These are phyloP conservation scores for Rhabdornis inornatus DNA, from an alignment of 2,113 vertebrate genomes.

Conservation along the genomic window DNA sequence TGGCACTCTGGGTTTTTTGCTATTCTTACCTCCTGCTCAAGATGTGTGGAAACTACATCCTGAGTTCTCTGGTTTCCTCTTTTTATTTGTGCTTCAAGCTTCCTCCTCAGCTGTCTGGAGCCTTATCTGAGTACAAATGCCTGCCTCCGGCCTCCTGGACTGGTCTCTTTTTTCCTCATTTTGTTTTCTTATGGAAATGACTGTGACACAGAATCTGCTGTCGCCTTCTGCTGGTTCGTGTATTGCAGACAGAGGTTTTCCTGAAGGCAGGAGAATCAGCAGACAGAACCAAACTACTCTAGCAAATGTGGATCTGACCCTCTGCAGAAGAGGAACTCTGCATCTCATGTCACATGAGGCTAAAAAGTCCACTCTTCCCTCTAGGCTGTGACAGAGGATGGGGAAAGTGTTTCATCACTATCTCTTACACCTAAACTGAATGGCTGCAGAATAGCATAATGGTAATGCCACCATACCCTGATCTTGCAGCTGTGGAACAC, in stretches of 20 bases:
- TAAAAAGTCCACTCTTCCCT: neutral
- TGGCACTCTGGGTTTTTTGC: neutral
- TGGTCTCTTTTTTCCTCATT: neutral
- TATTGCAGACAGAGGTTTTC: neutral
- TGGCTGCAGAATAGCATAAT: neutral
- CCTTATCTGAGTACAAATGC: slow-evolving; percentile 15
- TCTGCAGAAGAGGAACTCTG: neutral
- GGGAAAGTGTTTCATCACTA: neutral
- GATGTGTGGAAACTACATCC: slow-evolving; percentile 31
- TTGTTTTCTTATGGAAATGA: slow-evolving; percentile 51
- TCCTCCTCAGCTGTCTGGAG: slow-evolving; percentile 35
- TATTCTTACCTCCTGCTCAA: slow-evolving; percentile 5
- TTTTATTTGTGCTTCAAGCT: slow-evolving; percentile 38
- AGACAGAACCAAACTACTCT: neutral
- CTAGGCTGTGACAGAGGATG: neutral
- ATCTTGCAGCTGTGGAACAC: neutral
- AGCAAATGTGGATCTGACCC: neutral
- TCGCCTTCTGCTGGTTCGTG: neutral
- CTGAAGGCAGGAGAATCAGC: neutral
- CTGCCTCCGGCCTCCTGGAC: neutral
- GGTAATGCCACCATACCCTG: neutral
- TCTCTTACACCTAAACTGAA: neutral
- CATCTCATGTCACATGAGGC: neutral
- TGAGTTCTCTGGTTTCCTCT: slow-evolving; percentile 51
- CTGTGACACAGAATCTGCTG: neutral